These are phyloP conservation scores for Ailuropoda melanoleuca DNA, from an alignment of 2,113 vertebrate genomes.

Conservation along the genomic window DNA sequence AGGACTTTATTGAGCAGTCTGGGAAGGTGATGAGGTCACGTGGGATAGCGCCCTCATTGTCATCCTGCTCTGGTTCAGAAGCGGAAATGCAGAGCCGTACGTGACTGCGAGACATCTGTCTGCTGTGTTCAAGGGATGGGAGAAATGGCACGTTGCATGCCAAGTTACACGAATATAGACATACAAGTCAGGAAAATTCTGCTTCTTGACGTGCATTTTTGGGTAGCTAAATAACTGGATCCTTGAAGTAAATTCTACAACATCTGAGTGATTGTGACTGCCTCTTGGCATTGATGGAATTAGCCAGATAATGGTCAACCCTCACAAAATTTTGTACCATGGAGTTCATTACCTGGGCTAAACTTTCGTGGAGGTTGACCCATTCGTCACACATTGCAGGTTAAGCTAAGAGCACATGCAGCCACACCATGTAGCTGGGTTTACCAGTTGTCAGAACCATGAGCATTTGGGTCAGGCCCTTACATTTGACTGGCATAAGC, in stretches of 20 bases:
- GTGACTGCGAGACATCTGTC: background rate
- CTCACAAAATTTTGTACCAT: background rate
- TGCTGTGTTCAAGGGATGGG: background rate
- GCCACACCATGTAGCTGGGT: background rate
- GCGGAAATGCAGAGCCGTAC: background rate
- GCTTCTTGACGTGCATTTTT: background rate
- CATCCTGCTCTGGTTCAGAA: background rate
- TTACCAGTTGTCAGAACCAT: background rate
- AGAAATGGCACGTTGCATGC: background rate
- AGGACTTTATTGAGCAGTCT: background rate
- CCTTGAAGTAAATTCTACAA: background rate
- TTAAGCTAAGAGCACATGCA: background rate
- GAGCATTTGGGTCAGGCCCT: background rate
- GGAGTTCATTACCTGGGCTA: background rate
- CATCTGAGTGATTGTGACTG: background rate
- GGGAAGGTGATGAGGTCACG: background rate
- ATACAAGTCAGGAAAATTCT: background rate
- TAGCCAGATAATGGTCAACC: background rate
- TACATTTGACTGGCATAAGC: background rate
- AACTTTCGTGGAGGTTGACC: background rate
- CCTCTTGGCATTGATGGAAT: background rate
- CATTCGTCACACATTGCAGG: background rate
- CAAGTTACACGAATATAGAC: background rate
- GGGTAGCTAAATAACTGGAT: background rate
- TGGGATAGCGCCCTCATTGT: background rate